Base-by-base conservation (phyloP, 2,113 vertebrate genomes). In the Ornithorhynchus anatinus region DNA sequence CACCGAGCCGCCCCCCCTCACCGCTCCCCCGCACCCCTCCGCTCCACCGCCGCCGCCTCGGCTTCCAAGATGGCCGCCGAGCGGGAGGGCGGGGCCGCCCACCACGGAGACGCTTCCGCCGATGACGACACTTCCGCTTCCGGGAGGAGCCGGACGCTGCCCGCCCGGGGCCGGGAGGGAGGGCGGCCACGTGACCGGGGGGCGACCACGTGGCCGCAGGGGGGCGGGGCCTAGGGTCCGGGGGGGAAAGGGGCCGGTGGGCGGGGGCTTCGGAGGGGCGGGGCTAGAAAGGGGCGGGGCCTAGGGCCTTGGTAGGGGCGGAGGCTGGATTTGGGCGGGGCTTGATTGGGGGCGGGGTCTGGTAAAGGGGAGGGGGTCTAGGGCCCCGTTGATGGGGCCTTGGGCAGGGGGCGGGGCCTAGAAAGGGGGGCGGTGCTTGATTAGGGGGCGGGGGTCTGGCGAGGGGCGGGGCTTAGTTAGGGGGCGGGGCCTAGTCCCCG, bases 91-190 rank as follows among this genome's bases (percentile, higher is more conserved):
- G 27, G 42, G 75, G 79, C 76, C 79, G 61, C 12, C n/a, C n/a
- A n/a, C n/a, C n/a, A n/a, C n/a, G n/a, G n/a, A n/a, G n/a, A n/a
- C n/a, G n/a, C n/a, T n/a, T n/a, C n/a, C n/a, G n/a, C n/a, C n/a
- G n/a, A n/a, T n/a, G n/a, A n/a, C n/a, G n/a, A n/a, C n/a, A n/a
- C n/a, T n/a, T n/a, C n/a, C n/a, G n/a, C n/a, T 81, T 85, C 82
- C 72, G 79, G 75, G 25, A 39, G 1, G 4, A 19, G 3, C 45
- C 0, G 39, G 4, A 8, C 43, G 15, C 15, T 27, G 27, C 56
- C 57, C 68, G 25, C 71, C 80, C 85, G 79, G 72, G 81, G 59
- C 58, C 3, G 17, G 50, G n/a, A 39, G 0, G 78, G 84, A 3
- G 44, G 58, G 40, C 39, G 1, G 15, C 13, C 6, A 58, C 58